These are phyloP conservation scores for Xanthia togata DNA, from an alignment of 2,888 invertebrate species.

Conservation along the genomic window DNA sequence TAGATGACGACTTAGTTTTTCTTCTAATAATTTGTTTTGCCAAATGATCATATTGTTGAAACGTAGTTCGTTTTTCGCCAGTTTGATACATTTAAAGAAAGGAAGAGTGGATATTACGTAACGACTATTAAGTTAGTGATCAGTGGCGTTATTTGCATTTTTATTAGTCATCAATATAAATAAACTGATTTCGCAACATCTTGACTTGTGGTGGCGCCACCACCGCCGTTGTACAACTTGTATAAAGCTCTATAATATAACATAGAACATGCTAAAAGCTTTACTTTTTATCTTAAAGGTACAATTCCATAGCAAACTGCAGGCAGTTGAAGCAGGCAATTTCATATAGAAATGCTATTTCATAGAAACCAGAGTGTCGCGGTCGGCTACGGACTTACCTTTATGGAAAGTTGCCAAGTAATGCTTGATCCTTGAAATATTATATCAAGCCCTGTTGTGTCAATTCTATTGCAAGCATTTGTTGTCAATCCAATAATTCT, in stretches of 20 bases:
- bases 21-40: neutral
- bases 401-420: constrained; percentile 18
- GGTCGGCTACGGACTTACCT: too few species aligned
- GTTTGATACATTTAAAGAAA: constrained; percentile 30
- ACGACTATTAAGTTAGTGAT: constrained; percentile 22
- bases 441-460: neutral
- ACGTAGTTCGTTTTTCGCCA: constrained; percentile 6
- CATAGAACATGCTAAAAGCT: constrained; percentile 9
- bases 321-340: too few species aligned
- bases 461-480: constrained; percentile 8
- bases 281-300: constrained; percentile 1
- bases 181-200: constrained; percentile 24
- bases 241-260: constrained; percentile 1
- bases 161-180: constrained; percentile 14
- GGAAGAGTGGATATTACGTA: constrained; percentile 35
- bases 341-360: too few species aligned
- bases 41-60: constrained; percentile 12
- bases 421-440: constrained; percentile 8
- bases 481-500: neutral
- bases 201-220: constrained; percentile 7
- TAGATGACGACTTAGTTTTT: neutral
- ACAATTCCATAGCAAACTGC: too few species aligned
- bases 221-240: neutral
- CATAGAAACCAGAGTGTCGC: too few species aligned
- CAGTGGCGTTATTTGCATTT: constrained; percentile 11